These are phyloP conservation scores for Pelecanus crispus DNA, from an alignment of 2,113 vertebrate genomes.

Conservation along the genomic window DNA sequence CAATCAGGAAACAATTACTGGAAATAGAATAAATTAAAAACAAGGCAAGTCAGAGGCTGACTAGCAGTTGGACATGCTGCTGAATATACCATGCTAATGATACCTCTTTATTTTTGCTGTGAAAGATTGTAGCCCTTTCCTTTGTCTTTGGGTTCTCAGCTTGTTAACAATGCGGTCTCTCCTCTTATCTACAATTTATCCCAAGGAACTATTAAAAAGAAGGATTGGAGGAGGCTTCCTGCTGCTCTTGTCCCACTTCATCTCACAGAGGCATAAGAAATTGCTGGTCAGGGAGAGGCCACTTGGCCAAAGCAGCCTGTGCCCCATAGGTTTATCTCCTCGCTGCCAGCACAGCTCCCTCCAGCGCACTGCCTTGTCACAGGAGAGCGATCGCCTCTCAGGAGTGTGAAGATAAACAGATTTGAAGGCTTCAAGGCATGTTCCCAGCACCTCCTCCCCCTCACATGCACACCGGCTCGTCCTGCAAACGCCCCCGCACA, in stretches of 20 bases:
- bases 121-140: neutral
- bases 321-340: constrained; percentile 30
- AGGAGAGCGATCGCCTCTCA: constrained; percentile 62
- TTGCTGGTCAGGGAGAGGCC: constrained; percentile 61
- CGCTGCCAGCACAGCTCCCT: constrained; percentile 43
- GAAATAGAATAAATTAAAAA: neutral
- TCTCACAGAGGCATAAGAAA: constrained; percentile 54
- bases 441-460: constrained; percentile 64
- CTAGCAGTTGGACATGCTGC: neutral
- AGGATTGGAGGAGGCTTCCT: constrained; percentile 59
- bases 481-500: neutral
- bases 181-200: constrained; percentile 66
- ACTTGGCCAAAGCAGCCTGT: constrained; percentile 55
- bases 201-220: constrained; percentile 54
- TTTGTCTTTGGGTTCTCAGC: constrained; percentile 53
- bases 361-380: constrained; percentile 54
- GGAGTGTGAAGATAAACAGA: constrained; percentile 79
- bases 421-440: constrained; percentile 61
- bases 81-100: neutral
- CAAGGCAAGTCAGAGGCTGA: neutral
- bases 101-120: constrained; percentile 33
- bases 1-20: constrained; percentile 1
- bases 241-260: constrained; percentile 66
- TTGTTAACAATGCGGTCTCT: constrained; percentile 34
- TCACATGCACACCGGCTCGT: neutral